phyloP scores from a whole-genome alignment of 2,113 vertebrate species.

The Eulemur rufifrons region DNA sequence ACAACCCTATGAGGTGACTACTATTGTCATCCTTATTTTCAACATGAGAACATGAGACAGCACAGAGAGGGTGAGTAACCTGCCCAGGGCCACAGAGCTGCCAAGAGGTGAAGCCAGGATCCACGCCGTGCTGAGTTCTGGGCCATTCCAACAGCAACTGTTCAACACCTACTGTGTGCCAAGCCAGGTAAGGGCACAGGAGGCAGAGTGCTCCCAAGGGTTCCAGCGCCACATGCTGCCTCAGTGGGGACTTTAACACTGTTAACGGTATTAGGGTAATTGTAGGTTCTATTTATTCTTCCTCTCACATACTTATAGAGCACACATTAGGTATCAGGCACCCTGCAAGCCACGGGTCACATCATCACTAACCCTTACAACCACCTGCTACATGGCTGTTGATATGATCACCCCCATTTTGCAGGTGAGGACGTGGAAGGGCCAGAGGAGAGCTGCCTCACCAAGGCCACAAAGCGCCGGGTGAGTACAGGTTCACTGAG shows the following conservation, averaged over 20 bases:
- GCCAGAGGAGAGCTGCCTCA: background rate
- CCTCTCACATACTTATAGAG: background rate
- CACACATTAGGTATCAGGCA: background rate
- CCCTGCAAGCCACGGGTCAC: background rate
- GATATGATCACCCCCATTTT: background rate
- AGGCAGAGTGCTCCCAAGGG: background rate
- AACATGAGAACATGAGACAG: background rate
- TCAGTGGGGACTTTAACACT: background rate
- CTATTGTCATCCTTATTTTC: background rate
- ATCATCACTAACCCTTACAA: background rate
- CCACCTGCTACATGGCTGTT: accelerated
- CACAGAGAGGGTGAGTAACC: background rate
- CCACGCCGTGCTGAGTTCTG: background rate
- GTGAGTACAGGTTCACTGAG: too few relatives aligned
- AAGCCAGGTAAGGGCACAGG: background rate
- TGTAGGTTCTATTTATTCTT: background rate
- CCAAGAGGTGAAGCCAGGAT: background rate
- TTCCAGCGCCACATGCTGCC: background rate
- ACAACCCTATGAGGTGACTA: too few relatives aligned
- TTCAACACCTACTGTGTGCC: background rate
- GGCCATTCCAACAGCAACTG: background rate
- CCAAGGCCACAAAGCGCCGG: background rate
- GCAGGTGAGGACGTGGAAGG: background rate
- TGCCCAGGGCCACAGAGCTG: background rate
- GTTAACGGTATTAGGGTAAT: background rate